phyloP scores from a whole-genome alignment of 2,113 vertebrate species.

The Copsychus sechellarum region DNA sequence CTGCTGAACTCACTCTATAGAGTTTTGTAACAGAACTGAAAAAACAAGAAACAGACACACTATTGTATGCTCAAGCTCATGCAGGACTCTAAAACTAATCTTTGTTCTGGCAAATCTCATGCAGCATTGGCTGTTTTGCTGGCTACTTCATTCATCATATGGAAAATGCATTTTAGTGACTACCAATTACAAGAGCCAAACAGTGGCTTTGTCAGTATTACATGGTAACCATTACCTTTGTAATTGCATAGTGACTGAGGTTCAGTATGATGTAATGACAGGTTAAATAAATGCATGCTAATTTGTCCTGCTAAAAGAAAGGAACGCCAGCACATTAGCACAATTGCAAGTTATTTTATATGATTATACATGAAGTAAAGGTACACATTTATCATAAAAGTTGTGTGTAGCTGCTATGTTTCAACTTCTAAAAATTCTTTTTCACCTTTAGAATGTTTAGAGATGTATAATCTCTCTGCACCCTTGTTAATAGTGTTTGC shows the following conservation, averaged over 20 bases:
- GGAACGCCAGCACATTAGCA: constrained; percentile 17
- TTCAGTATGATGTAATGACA: constrained; percentile 69
- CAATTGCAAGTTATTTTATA: constrained; percentile 42
- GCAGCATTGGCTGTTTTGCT: constrained; percentile 28
- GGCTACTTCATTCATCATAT: constrained; percentile 61
- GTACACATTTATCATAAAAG: not conserved
- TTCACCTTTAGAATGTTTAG: not conserved
- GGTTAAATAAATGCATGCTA: constrained; percentile 64
- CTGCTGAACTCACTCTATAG: not conserved
- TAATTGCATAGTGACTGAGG: constrained; percentile 63
- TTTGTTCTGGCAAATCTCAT: constrained; percentile 61
- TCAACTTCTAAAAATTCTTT: not conserved
- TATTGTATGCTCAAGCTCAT: constrained; percentile 20
- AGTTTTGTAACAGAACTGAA: constrained; percentile 9
- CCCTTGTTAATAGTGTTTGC: not conserved
- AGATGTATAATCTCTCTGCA: not conserved
- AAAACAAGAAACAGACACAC: constrained; percentile 41
- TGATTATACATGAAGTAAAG: constrained; percentile 23
- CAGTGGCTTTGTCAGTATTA: constrained; percentile 57
- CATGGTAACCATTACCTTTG: constrained; percentile 66
- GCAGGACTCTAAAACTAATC: constrained; percentile 22
- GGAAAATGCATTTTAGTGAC: constrained; percentile 54
- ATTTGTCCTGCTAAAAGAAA: constrained; percentile 48
- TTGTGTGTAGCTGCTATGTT: not conserved
- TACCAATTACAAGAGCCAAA: constrained; percentile 50